Evolutionary conservation across 2,797 vertebrate species (phyloP), one percentile per base, ranked within the genome.

Genomic region (Pseudochirops corinnae): DNA sequence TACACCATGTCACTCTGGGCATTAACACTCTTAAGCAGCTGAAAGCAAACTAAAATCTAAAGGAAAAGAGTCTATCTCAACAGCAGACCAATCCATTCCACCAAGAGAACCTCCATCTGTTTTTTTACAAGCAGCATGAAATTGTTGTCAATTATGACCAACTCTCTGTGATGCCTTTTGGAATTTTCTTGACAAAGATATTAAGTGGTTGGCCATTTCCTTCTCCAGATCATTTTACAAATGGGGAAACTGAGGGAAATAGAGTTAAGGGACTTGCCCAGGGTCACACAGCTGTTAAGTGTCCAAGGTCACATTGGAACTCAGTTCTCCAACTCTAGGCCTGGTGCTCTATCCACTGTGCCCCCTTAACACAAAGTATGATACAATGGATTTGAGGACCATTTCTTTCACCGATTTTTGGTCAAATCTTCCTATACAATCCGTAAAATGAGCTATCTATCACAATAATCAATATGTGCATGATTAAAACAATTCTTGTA

Each of bases 1-100:
- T n/a, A 39, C 7, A 2, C 7, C n/a, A 46, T 0, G 6, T 39
- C 62, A 16, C 33, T 39, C 16, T 74, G 16, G 93, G 14, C 56
- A 95, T 93, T 97, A 97, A 82, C 98, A 96, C 33, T 94, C 58
- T 33, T 93, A 93, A 97, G 90, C 55, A 95, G 94, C 92, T 4
- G 4, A 96, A 4, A 67, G 95, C 26, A 94, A 96, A 14, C 58
- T 94, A 82, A 96, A 95, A 93, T 52, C 90, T 94, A 95, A 97
- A 96, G 90, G 12, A 56, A 74, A 93, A 91, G n/a, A 82, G 96
- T 97, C 46, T 14, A 5, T 1, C 50, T 39, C 21, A 82, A 29
- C 14, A 93, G 91, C 28, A 92, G 92, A 94, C 95, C 92, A 96
- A 96, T 97, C 95, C 97, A 95, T 60, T 94, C 93, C 55, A 56